A percentile compares a stretch with the other conserved stretches of the same genome.
Conservation (phyloP, 2,113 vertebrate genomes). For the Cervus canadensis region DNA sequence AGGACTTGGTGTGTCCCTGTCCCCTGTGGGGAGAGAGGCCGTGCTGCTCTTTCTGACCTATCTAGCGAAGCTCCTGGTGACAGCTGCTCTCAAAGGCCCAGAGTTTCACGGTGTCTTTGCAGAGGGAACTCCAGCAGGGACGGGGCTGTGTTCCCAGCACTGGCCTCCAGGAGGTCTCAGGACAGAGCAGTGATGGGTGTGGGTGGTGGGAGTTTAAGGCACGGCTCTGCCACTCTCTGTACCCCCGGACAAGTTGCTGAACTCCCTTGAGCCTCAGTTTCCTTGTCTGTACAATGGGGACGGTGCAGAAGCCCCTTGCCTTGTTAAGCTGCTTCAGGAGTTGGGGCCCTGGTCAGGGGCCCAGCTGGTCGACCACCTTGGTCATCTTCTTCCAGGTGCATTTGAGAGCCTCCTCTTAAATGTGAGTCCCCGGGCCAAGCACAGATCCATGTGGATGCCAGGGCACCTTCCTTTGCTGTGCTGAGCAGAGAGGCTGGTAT, state of each 20-base stretch:
- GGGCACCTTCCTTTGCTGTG: neutral
- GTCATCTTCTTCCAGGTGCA: neutral
- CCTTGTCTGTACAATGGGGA: neutral
- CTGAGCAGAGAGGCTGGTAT: neutral
- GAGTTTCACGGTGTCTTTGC: neutral
- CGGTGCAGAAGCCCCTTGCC: neutral
- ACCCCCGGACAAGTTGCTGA: neutral
- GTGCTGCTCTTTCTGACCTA: neutral
- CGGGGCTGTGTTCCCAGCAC: neutral
- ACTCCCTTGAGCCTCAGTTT: neutral
- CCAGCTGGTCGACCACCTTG: neutral
- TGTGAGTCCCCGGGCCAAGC: neutral
- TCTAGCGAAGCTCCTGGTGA: neutral
- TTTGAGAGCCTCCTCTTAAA: neutral
- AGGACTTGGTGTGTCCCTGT: neutral
- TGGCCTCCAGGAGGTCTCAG: neutral
- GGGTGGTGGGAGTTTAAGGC: neutral
- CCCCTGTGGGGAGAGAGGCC: neutral
- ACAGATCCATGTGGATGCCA: neutral
- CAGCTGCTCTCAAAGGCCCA: neutral
- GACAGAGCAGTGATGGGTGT: neutral
- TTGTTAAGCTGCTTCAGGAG: neutral
- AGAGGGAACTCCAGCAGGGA: neutral
- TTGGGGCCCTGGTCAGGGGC: neutral
- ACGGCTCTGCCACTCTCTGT: neutral